Conservation (phyloP, 2,113 vertebrate species). For the Anoplopoma fimbria region DNA sequence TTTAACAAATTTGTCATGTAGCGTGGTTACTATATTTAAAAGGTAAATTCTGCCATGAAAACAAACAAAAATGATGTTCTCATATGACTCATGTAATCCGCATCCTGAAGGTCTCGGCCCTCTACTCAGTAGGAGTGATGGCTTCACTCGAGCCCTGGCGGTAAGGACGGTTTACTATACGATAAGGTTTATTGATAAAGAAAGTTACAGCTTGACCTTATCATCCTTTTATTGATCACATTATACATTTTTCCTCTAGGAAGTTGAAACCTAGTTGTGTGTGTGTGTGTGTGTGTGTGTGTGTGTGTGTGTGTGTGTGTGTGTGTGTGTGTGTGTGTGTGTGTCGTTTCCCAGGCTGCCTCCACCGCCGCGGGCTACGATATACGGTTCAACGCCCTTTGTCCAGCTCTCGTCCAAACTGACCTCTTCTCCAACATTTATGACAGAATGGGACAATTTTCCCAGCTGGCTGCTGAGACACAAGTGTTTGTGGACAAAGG, state of each 20-base stretch:
- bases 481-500: background rate
- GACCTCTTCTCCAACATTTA: conserved; percentile 35
- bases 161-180: conserved; percentile 51
- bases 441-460: conserved; percentile 47
- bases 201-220: background rate
- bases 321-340: background rate
- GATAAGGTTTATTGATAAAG: background rate
- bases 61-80: background rate
- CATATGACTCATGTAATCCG: background rate
- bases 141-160: conserved; percentile 80
- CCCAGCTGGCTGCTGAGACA: background rate
- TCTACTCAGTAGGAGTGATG: conserved; percentile 78
- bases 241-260: too few relatives aligned
- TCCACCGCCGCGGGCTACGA: conserved; percentile 61
- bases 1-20: too few relatives aligned
- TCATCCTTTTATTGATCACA: background rate
- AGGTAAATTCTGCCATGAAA: background rate
- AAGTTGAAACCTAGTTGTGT: too few relatives aligned
- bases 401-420: conserved; percentile 77
- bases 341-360: conserved; percentile 45
- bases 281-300: too few relatives aligned
- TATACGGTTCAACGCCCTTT: conserved; percentile 78
- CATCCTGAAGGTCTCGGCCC: conserved; percentile 72
- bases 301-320: background rate
- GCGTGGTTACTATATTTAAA: background rate